These are phyloP conservation scores for Cataglyphis livida DNA, from an alignment of 2,888 invertebrate species.

Conservation along the genomic window DNA sequence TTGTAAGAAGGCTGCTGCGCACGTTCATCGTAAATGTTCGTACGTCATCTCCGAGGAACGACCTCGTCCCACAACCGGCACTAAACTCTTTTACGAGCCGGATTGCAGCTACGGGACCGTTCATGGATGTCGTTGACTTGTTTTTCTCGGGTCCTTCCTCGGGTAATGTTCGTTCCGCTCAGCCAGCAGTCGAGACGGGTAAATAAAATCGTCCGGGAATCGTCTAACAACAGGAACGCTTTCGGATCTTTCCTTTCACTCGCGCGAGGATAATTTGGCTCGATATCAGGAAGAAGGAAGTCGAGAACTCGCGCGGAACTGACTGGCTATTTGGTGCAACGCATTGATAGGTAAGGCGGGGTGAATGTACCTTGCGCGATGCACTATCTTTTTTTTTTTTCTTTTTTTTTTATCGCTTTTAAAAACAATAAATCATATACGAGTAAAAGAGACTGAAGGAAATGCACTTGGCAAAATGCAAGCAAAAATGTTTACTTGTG, in stretches of 20 bases:
- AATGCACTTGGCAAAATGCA: background rate
- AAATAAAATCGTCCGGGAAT: slow-evolving; percentile 68
- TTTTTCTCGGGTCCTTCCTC: slow-evolving; percentile 57
- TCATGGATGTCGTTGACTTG: slow-evolving; percentile 73
- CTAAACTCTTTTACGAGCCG: slow-evolving; percentile 74
- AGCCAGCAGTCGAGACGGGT: slow-evolving; percentile 41
- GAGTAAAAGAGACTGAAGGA: background rate
- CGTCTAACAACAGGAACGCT: slow-evolving; percentile 44
- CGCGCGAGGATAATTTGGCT: slow-evolving; percentile 56
- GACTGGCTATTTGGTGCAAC: slow-evolving; percentile 27
- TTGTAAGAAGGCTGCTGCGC: slow-evolving; percentile 67
- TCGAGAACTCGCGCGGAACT: slow-evolving; percentile 42
- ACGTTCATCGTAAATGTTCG: slow-evolving; percentile 73
- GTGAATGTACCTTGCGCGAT: slow-evolving; percentile 73
- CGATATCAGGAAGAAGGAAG: slow-evolving; percentile 46
- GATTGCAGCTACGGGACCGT: slow-evolving; percentile 55
- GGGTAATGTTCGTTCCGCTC: slow-evolving; percentile 1
- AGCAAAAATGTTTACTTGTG: background rate
- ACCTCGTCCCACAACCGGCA: slow-evolving; percentile 77
- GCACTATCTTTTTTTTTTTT: slow-evolving; percentile 3
- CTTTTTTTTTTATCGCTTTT: slow-evolving; percentile 9
- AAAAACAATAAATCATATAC: slow-evolving; percentile 30
- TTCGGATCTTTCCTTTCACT: slow-evolving; percentile 37
- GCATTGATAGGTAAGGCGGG: slow-evolving; percentile 56
- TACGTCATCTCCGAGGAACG: slow-evolving; percentile 75